phyloP scores from a whole-genome alignment of 2,888 invertebrate genomes.

The Corythucha ciliata region DNA sequence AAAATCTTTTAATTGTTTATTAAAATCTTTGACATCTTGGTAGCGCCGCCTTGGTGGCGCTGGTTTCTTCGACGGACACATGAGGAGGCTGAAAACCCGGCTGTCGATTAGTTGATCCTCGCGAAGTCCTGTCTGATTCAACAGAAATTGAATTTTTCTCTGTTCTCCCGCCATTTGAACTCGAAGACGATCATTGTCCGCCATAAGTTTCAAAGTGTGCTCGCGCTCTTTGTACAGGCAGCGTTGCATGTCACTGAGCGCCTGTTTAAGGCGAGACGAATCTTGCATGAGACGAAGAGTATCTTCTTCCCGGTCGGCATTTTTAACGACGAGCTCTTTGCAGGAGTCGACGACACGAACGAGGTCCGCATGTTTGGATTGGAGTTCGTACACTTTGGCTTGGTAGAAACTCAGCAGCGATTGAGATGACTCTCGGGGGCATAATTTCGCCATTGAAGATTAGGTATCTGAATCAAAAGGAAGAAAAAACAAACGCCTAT shows the following conservation, averaged over 20 bases:
- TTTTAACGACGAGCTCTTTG: conserved; percentile 20
- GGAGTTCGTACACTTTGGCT: conserved; percentile 24
- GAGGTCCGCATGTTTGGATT: conserved; percentile 18
- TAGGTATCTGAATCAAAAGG: too few species aligned
- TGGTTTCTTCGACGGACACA: conserved; percentile 11
- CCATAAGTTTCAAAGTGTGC: conserved; percentile 24
- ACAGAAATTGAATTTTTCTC: conserved; percentile 26
- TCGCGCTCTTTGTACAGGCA: conserved; percentile 27
- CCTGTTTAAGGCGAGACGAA: conserved; percentile 18
- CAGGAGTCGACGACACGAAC: conserved; percentile 23
- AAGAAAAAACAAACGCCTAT: too few species aligned
- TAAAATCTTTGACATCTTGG: conserved; percentile 26
- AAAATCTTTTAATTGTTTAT: conserved; percentile 21
- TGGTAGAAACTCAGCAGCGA: conserved; percentile 26
- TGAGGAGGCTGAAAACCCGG: conserved; percentile 16
- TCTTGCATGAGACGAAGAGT: conserved; percentile 16
- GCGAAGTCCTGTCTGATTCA: conserved; percentile 25
- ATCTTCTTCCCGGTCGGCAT: conserved; percentile 24
- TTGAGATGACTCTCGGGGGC: conserved; percentile 13
- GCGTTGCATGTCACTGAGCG: conserved; percentile 25
- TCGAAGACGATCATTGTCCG: conserved; percentile 24
- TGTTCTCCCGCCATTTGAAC: conserved; percentile 22
- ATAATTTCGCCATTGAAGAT: conserved; percentile 23
- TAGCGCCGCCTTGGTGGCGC: conserved; percentile 20
- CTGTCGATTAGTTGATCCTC: conserved; percentile 24